Conservation (phyloP, 2,113 vertebrate species). For the Oryzias woworae region DNA sequence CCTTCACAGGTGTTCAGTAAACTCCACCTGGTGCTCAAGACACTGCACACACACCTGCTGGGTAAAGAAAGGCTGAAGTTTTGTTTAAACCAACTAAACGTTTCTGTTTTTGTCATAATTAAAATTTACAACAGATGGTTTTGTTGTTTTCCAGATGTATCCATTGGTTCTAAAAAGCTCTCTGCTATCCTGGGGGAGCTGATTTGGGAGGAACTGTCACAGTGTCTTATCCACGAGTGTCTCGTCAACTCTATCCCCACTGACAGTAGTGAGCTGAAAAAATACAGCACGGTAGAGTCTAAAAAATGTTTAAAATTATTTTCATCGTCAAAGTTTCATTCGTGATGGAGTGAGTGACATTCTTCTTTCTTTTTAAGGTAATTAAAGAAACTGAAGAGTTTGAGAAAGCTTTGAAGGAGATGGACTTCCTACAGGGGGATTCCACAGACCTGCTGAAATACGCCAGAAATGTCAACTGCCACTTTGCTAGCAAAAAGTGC, state of each 20-base stretch:
- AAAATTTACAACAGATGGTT: neutral
- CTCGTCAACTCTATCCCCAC: constrained; percentile 91
- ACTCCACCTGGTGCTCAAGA: constrained; percentile 82
- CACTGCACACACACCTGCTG: constrained; percentile 82
- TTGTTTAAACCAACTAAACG: neutral
- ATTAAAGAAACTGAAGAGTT: constrained; percentile 92
- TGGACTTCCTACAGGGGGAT: constrained; percentile 85
- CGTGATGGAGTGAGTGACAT: neutral
- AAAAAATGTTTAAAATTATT: neutral
- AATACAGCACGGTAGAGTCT: constrained; percentile 84
- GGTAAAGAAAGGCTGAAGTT: constrained; percentile 65
- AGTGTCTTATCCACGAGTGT: constrained; percentile 90
- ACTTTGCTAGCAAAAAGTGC: constrained; percentile 97
- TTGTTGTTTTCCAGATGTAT: constrained; percentile 75
- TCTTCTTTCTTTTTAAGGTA: constrained; percentile 74
- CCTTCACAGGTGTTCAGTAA: constrained; percentile 87
- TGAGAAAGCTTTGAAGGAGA: constrained; percentile 85
- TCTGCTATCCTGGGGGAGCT: constrained; percentile 83
- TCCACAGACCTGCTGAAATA: constrained; percentile 90
- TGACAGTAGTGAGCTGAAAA: constrained; percentile 88
- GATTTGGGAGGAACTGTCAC: constrained; percentile 91
- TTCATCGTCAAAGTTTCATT: neutral
- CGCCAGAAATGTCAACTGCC: constrained; percentile 88
- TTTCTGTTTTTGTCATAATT: neutral
- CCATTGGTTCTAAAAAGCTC: constrained; percentile 73